Conservation (phyloP, 2,888 invertebrate species). For the Agrochola lota region DNA sequence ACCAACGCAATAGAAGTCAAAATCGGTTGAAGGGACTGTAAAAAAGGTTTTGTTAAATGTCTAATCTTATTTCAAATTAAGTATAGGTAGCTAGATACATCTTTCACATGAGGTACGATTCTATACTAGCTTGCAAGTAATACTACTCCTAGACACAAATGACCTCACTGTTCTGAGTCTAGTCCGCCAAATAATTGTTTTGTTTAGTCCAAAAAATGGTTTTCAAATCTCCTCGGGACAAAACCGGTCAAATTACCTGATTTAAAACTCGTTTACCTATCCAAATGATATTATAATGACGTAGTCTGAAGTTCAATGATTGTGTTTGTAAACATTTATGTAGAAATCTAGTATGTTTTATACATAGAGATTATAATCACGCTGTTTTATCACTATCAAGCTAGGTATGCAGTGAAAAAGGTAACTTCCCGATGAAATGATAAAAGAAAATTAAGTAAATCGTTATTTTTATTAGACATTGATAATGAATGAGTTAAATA, state of each 20-base stretch:
- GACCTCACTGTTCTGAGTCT: not conserved
- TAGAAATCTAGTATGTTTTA: not conserved
- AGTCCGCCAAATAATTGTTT: not conserved
- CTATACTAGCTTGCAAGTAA: not conserved
- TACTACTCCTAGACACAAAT: conserved; percentile 6
- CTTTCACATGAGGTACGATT: not conserved
- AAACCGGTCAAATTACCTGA: conserved; percentile 46
- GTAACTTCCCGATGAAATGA: conserved; percentile 48
- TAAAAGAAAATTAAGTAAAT: conserved; percentile 15
- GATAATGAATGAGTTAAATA: conserved; percentile 28
- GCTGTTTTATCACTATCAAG: conserved; percentile 8
- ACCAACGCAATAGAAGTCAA: too few species aligned
- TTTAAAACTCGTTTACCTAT: conserved; percentile 19
- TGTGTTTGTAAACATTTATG: conserved; percentile 29
- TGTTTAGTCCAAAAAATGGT: conserved; percentile 14
- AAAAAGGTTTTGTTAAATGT: too few species aligned
- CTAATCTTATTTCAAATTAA: too few species aligned
- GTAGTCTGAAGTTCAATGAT: conserved; percentile 35
- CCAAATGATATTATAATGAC: conserved; percentile 53
- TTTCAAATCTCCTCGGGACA: conserved; percentile 39
- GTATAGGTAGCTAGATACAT: not conserved
- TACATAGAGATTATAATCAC: conserved; percentile 11
- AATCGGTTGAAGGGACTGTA: too few species aligned
- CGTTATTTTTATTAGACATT: not conserved
- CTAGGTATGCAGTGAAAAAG: not conserved